Evolutionary conservation across 2,888 invertebrate genomes (phyloP), one percentile per base, ranked within the genome.

Genomic region (Xylophagus ater): DNA sequence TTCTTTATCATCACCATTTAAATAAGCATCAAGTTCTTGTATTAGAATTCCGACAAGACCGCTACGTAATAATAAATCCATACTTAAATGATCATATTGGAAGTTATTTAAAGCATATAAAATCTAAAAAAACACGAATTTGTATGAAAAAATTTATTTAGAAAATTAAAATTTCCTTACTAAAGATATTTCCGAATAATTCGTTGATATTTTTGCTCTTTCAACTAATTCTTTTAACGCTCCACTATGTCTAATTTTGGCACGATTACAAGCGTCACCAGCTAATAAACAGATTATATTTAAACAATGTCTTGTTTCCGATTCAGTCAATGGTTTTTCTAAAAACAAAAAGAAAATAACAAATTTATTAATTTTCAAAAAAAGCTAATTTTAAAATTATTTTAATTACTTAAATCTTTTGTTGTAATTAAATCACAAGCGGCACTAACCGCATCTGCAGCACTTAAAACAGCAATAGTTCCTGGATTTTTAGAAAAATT

Each of bases 41-140:
- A 73, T 60, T 37, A 74, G 52, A 47, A 71, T 65, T 2, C 68
- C 61, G 3, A 72, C 69, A 39, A 67, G 64, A 37, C 71, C 72
- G 47, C 71, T 71, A 51, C 69, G 63, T 40, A 70, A 58, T 67
- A 74, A 66, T 40, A 67, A 65, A 32, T 69, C 65, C 43, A 57
- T 51, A 28, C 73, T 72, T 38, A 62, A 54, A 26, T 70, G 59
- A 41, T 70, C 60, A 31, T 59, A 54, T 44, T 59, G 62, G 36
- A 72, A 68, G 52, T 68, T 67, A 29, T 70, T 71, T 56, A 63
- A 50, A 53, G 70, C 53, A 51, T 54, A 53, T 21, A 61, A 54
- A 20, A 62, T 50, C 57, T 55, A 9, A 30, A 37, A 40, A 31
- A 10, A 42, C 25, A 20, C 12, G 10, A 14, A 25, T 23, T 9